These are phyloP conservation scores for Semotilus atromaculatus DNA, from an alignment of 2,797 vertebrate species.

Conservation along the genomic window DNA sequence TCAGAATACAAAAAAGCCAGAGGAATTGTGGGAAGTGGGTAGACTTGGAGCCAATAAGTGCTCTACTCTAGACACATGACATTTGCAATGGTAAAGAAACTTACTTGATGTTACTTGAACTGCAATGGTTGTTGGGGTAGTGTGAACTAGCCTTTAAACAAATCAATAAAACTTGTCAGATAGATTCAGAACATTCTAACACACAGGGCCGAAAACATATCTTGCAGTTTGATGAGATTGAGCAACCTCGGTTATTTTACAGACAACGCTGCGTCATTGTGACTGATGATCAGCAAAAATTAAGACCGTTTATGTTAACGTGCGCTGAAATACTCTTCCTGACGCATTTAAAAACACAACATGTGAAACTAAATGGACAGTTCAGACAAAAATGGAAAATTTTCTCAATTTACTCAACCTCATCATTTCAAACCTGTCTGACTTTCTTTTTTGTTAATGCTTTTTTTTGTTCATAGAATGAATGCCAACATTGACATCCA, in stretches of 20 bases:
- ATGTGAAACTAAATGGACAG: neutral
- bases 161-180: neutral
- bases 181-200: neutral
- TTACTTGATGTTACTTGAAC: neutral
- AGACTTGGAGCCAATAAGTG: neutral
- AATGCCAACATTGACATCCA: neutral
- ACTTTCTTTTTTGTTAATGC: neutral
- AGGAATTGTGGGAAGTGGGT: neutral
- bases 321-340: neutral
- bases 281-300: neutral
- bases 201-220: neutral
- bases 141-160: neutral
- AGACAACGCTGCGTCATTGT: neutral
- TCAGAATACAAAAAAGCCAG: neutral
- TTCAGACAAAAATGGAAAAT: neutral
- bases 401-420: neutral
- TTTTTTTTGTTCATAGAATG: neutral
- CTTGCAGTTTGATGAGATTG: neutral
- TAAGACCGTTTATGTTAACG: neutral
- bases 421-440: neutral
- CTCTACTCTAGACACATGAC: neutral
- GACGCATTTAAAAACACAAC: neutral
- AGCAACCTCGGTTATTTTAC: neutral
- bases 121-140: neutral
- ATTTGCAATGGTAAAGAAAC: neutral